These are phyloP conservation scores for Drosophila colorata DNA, from an alignment of 2,888 invertebrate species.

Conservation along the genomic window DNA sequence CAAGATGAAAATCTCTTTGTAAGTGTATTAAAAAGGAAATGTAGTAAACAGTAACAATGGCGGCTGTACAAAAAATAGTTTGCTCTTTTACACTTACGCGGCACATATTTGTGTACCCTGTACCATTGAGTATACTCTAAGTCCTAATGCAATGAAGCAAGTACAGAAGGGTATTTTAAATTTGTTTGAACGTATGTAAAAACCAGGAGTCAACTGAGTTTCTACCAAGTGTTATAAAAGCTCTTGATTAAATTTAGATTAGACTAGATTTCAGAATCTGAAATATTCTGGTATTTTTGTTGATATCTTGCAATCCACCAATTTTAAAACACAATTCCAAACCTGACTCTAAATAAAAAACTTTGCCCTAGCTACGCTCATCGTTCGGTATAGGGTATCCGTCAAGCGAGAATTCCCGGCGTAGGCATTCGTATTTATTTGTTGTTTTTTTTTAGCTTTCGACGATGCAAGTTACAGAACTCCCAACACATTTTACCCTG, in stretches of 20 bases:
- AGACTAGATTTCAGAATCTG: no score
- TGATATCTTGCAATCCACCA: background rate
- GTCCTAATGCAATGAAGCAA: no score
- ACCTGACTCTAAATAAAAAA: no score
- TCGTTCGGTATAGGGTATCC: background rate
- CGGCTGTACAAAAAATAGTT: constrained; percentile 17
- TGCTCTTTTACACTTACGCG: constrained; percentile 22
- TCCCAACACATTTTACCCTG: constrained; percentile 23
- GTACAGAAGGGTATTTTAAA: background rate
- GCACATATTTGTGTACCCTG: constrained; percentile 4
- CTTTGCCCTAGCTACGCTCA: background rate
- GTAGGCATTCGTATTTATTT: background rate
- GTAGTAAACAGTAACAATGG: constrained; percentile 26
- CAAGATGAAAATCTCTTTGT: background rate
- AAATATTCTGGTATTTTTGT: background rate
- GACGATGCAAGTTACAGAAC: constrained; percentile 6
- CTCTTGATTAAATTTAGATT: no score
- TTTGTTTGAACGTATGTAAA: no score
- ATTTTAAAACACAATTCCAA: no score
- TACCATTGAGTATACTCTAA: background rate
- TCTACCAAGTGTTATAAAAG: no score
- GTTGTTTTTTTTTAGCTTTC: constrained; percentile 13
- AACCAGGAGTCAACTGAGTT: no score
- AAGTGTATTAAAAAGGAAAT: constrained; percentile 19
- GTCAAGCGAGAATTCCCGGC: background rate